These are phyloP conservation scores for Phaethon lepturus DNA, from an alignment of 2,113 vertebrate genomes.

Conservation along the genomic window DNA sequence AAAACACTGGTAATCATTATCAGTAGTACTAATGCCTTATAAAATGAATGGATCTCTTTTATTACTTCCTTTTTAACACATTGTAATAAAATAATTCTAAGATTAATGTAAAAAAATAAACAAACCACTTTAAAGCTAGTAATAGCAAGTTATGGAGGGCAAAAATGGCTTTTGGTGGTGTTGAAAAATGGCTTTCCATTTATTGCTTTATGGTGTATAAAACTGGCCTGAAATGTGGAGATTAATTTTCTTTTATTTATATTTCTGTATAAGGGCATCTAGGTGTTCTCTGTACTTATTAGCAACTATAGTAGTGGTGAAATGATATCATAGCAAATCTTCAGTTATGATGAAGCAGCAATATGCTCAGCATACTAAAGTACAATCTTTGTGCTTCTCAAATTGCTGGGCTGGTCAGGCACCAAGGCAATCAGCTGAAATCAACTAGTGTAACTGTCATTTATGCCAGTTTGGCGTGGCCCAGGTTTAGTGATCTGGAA, in stretches of 20 bases:
- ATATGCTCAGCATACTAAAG: background rate
- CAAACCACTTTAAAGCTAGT: background rate
- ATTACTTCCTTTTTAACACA: background rate
- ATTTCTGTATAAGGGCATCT: background rate
- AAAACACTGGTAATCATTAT: background rate
- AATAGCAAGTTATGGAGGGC: background rate
- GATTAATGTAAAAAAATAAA: background rate
- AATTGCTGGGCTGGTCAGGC: background rate
- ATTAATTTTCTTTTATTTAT: background rate
- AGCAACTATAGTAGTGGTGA: background rate
- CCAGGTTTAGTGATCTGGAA: background rate
- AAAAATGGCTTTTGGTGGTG: background rate
- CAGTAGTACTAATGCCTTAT: background rate
- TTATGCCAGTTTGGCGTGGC: background rate
- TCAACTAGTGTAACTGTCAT: background rate
- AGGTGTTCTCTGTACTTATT: background rate
- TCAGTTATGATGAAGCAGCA: background rate
- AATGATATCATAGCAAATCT: background rate
- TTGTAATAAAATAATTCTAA: background rate
- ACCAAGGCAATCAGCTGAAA: background rate
- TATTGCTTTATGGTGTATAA: constrained; percentile 23
- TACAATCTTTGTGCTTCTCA: background rate
- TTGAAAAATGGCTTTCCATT: background rate
- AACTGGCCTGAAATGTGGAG: background rate
- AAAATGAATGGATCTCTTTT: background rate